phyloP scores from a whole-genome alignment of 2,113 vertebrate species.

The Hyla sarda region DNA sequence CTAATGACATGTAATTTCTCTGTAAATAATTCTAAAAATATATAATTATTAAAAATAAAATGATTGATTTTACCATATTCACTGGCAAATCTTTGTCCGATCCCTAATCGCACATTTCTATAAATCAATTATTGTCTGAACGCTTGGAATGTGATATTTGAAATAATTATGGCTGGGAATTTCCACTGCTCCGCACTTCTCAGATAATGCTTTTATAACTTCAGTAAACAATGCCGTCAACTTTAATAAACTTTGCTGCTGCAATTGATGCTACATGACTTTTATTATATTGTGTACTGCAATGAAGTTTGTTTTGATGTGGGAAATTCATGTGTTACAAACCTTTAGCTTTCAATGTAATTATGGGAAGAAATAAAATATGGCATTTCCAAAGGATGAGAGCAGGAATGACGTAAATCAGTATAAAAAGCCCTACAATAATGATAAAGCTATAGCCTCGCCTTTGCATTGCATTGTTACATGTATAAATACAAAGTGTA shows the following conservation, averaged over 20 bases:
- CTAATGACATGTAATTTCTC: neutral
- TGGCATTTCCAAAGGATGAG: too few species aligned
- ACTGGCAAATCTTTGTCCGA: conserved; percentile 7
- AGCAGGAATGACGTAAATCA: too few species aligned
- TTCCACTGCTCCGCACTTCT: neutral
- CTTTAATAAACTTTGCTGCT: conserved; percentile 31
- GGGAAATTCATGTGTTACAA: conserved; percentile 16
- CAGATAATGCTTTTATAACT: conserved; percentile 29
- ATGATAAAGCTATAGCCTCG: too few species aligned
- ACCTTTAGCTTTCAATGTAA: conserved; percentile 23
- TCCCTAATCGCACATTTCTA: conserved; percentile 35
- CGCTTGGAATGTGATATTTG: conserved; percentile 35
- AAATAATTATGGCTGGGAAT: conserved; percentile 46
- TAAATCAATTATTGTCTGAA: conserved; percentile 45
- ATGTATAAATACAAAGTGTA: too few species aligned
- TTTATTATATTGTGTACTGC: conserved; percentile 30
- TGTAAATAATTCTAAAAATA: conserved; percentile 27
- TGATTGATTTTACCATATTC: conserved; percentile 1
- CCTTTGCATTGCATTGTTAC: too few species aligned
- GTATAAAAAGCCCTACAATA: too few species aligned
- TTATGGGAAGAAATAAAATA: neutral
- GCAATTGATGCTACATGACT: conserved; percentile 8
- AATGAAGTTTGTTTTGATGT: conserved; percentile 33
- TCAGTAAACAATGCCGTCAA: conserved; percentile 34
- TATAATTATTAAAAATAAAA: conserved; percentile 21